These are phyloP conservation scores for Oncopeltus fasciatus DNA, from an alignment of 1,140 invertebrate genomes.

Conservation along the genomic window DNA sequence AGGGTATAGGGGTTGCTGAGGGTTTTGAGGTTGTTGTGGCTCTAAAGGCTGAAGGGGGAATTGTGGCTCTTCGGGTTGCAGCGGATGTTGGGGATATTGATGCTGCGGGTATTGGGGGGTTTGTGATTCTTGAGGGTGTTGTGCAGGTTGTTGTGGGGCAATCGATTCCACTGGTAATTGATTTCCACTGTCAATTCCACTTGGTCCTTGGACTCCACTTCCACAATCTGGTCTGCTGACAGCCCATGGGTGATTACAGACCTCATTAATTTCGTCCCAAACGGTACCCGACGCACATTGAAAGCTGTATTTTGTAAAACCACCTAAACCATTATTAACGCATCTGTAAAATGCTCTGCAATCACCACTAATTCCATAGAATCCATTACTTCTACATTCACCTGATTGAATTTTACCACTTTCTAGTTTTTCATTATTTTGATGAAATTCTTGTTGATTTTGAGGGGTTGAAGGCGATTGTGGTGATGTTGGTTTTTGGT, in stretches of 20 bases:
- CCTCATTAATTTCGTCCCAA: slow-evolving; percentile 42
- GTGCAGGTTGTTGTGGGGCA: not conserved
- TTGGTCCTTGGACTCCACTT: not conserved
- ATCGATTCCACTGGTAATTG: not conserved
- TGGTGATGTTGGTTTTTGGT: slow-evolving; percentile 17
- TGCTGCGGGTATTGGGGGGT: not conserved
- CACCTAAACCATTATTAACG: slow-evolving; percentile 40
- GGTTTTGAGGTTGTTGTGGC: slow-evolving; percentile 14
- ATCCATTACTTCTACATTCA: slow-evolving; percentile 32
- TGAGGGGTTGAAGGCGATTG: slow-evolving; percentile 14
- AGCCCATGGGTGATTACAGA: slow-evolving; percentile 45
- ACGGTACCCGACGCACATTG: slow-evolving; percentile 46
- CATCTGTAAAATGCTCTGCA: slow-evolving; percentile 54
- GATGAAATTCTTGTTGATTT: slow-evolving; percentile 30
- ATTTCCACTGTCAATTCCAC: too few relatives aligned
- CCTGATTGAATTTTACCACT: not conserved
- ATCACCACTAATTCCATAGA: slow-evolving; percentile 39
- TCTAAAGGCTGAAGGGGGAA: not conserved
- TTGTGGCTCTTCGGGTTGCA: not conserved
- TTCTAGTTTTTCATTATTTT: slow-evolving; percentile 26
- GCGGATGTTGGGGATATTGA: not conserved
- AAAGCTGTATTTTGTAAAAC: slow-evolving; percentile 44
- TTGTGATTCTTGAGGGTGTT: not conserved
- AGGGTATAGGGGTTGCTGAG: not conserved
- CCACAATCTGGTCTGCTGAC: slow-evolving; percentile 29